Evolutionary conservation across 2,888 invertebrate species (phyloP).

Genomic region (Lepidocyrtoides sp.): DNA sequence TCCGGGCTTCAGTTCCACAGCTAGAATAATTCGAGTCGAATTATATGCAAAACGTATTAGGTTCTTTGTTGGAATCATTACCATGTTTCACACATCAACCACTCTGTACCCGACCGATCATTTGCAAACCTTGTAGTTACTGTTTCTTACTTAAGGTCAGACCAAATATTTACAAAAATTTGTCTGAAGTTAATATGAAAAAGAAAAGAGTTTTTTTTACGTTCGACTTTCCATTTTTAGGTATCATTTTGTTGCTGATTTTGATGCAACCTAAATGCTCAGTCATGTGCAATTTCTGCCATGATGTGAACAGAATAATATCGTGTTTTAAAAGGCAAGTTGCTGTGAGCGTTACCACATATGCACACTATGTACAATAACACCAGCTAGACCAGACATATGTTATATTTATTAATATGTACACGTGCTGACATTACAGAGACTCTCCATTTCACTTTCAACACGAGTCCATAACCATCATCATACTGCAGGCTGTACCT

Average conservation of each 20-base stretch:
- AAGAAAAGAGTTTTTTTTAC: neutral
- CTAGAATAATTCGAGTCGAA: too few species aligned
- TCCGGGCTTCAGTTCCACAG: too few species aligned
- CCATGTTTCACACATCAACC: too few species aligned
- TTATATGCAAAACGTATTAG: too few species aligned
- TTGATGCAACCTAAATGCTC: conserved; percentile 68
- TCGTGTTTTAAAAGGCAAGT: conserved; percentile 3
- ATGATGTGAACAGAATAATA: conserved; percentile 59
- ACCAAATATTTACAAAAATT: neutral
- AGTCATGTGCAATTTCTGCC: conserved; percentile 51
- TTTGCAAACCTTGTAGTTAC: too few species aligned
- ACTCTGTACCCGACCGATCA: too few species aligned
- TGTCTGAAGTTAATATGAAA: neutral
- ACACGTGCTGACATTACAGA: neutral
- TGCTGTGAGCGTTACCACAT: neutral
- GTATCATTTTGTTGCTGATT: conserved; percentile 45
- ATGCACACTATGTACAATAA: neutral
- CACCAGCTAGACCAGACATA: neutral
- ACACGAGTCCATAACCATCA: conserved; percentile 2
- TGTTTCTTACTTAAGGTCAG: too few species aligned
- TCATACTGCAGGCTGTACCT: neutral
- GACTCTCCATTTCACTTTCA: neutral
- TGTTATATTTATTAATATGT: neutral
- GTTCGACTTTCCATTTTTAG: neutral
- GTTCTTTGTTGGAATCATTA: too few species aligned